Evolutionary conservation across 2,888 invertebrate genomes (phyloP).

Genomic region (Ormia ochracea): DNA sequence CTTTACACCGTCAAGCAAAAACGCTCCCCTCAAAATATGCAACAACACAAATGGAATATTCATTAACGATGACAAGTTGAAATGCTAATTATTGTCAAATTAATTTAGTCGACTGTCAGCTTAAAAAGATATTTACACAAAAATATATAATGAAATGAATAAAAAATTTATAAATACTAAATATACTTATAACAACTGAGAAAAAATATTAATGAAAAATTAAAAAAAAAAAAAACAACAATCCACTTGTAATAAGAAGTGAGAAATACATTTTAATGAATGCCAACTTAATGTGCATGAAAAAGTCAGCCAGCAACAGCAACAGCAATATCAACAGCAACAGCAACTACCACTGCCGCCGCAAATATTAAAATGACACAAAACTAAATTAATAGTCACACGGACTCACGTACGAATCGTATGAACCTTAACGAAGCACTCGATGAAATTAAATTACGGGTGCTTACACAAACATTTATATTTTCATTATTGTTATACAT

Average conservation of each 20-base stretch:
- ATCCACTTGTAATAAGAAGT: conserved; percentile 58
- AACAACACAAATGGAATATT: conserved; percentile 65
- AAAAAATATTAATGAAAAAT: conserved; percentile 35
- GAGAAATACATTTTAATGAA: conserved; percentile 60
- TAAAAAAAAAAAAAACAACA: conserved; percentile 18
- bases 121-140: conserved; percentile 67
- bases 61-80: conserved; percentile 75
- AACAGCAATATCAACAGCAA: conserved; percentile 23
- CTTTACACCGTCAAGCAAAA: background rate
- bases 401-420: background rate
- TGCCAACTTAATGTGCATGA: conserved; percentile 55
- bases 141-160: conserved; percentile 66
- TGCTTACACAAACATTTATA: background rate
- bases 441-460: background rate
- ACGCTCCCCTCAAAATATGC: conserved; percentile 1
- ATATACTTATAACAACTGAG: conserved; percentile 14
- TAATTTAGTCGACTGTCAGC: conserved; percentile 76
- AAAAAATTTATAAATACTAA: conserved; percentile 64
- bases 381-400: conserved; percentile 35
- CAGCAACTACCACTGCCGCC: conserved; percentile 7
- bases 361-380: conserved; percentile 47
- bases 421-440: conserved; percentile 12
- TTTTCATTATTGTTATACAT: background rate
- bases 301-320: conserved; percentile 15
- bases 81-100: conserved; percentile 77